A percentile compares a stretch with the other conserved stretches of the same genome.
phyloP scores from a whole-genome alignment of 1,140 invertebrate genomes.

The Bombus cullumanus region DNA sequence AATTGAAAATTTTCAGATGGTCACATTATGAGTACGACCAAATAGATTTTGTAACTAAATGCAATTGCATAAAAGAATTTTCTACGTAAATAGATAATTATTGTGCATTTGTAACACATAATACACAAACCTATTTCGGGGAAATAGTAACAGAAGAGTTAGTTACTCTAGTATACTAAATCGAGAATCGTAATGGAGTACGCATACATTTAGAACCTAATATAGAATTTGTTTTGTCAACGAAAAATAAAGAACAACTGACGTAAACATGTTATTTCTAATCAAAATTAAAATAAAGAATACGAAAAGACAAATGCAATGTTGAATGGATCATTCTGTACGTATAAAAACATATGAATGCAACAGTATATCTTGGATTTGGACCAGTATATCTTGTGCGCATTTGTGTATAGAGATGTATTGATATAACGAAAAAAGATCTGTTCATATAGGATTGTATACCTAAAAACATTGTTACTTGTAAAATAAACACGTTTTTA shows the following conservation, averaged over 20 bases:
- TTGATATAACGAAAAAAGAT: conserved; percentile 40
- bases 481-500: conserved; percentile 72
- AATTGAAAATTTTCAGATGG: conserved; percentile 20
- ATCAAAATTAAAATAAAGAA: conserved; percentile 52
- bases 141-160: not conserved
- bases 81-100: conserved; percentile 31
- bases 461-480: conserved; percentile 67
- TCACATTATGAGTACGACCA: conserved; percentile 33
- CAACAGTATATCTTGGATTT: conserved; percentile 33
- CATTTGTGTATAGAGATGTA: conserved; percentile 60
- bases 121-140: conserved; percentile 15
- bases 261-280: conserved; percentile 26
- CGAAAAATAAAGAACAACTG: not conserved
- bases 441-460: conserved; percentile 65
- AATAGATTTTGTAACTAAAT: conserved; percentile 44
- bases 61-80: conserved; percentile 40
- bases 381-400: conserved; percentile 43
- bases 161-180: conserved; percentile 16
- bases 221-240: conserved; percentile 13
- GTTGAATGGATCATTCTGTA: conserved; percentile 55
- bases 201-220: not conserved
- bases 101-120: conserved; percentile 13
- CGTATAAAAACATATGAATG: conserved; percentile 42
- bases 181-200: not conserved
- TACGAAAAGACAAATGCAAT: conserved; percentile 3